Base-by-base conservation (phyloP, 2,113 vertebrate species). In the Elephantulus edwardii region DNA sequence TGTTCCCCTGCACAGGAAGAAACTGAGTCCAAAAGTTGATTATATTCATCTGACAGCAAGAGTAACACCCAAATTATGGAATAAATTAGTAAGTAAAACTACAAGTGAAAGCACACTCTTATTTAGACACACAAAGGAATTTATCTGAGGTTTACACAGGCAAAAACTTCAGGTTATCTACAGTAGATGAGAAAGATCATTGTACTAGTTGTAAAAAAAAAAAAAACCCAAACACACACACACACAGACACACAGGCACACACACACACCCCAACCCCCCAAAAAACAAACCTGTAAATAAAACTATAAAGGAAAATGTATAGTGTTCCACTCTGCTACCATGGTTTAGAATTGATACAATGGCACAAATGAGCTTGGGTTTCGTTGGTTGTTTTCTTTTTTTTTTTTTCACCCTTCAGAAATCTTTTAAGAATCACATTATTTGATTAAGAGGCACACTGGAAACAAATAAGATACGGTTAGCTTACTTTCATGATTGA, bases 81-180 rank as follows among this genome's bases (percentile, higher is more conserved):
- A 95, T 87, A 91, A 89, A 86, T 95, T 93, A 93, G 87, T 92
- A 92, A 92, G 91, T 54, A 77, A 86, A 95, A 88, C 78, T 89
- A n/a, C 24, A 93, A 92, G 46, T 88, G 76, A 95, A 91, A 93
- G 91, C 50, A 86, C 54, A 40, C 75, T 90, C 72, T 84, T 77
- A 64, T 74, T 92, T 64, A 90, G 86, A 95, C 85, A n/a, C n/a
- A n/a, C n/a, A 90, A 94, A 88, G 72, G 68, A 83, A 94, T 83
- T 92, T 72, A 68, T 71, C 86, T 86, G 71, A 88, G 54, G 16
- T 88, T 83, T 88, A 92, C 26, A 88, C 54, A 78, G n/a, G n/a
- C 26, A 9, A 14, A 48, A 72, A 88, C 48, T 52, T 92, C 91
- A n/a, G n/a, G n/a, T n/a, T n/a, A n/a, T 90, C 54, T 77, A 26